Percentiles rank a stretch among this genome's conserved stretches.
Conservation (phyloP, 1,140 invertebrate species). For the Psilanteris sp. region DNA sequence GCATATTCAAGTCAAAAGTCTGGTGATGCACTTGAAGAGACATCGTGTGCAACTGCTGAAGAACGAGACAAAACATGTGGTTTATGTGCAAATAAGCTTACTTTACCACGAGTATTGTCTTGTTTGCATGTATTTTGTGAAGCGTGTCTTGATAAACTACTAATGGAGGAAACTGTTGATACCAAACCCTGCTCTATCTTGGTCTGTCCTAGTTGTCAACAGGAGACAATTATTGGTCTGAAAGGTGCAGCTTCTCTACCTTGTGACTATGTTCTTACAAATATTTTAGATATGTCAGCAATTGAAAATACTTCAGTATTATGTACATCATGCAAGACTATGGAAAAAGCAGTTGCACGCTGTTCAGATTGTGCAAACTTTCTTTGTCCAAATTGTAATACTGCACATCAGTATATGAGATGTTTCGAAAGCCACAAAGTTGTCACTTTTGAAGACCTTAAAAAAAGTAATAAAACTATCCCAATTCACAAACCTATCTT, state of each 20-base stretch:
- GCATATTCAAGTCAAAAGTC: slow-evolving; percentile 19
- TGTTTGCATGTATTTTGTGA: slow-evolving; percentile 97
- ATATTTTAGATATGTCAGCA: slow-evolving; percentile 90
- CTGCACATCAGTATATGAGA: slow-evolving; percentile 95
- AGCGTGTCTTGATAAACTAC: slow-evolving; percentile 89
- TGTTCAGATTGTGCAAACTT: slow-evolving; percentile 96
- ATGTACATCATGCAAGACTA: slow-evolving; percentile 93
- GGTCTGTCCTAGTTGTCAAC: slow-evolving; percentile 90
- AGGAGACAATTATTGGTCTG: slow-evolving; percentile 87
- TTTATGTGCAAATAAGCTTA: slow-evolving; percentile 85
- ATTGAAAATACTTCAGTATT: slow-evolving; percentile 87
- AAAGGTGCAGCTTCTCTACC: slow-evolving; percentile 88
- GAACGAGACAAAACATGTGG: slow-evolving; percentile 69
- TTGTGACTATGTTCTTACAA: slow-evolving; percentile 90
- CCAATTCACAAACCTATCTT: slow-evolving; percentile 91
- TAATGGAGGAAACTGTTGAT: slow-evolving; percentile 85
- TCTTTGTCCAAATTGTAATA: slow-evolving; percentile 94
- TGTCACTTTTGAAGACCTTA: slow-evolving; percentile 91
- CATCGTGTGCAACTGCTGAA: slow-evolving; percentile 43
- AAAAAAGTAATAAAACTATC: slow-evolving; percentile 86
- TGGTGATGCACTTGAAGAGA: slow-evolving; percentile 17
- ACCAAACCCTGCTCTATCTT: slow-evolving; percentile 80
- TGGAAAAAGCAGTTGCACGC: slow-evolving; percentile 93
- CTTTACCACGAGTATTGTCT: slow-evolving; percentile 90
- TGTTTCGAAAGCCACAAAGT: slow-evolving; percentile 96